Percentiles rank a stretch among this genome's conserved stretches.
phyloP scores from a whole-genome alignment of 2,888 invertebrate species.

The Amiota mariae region DNA sequence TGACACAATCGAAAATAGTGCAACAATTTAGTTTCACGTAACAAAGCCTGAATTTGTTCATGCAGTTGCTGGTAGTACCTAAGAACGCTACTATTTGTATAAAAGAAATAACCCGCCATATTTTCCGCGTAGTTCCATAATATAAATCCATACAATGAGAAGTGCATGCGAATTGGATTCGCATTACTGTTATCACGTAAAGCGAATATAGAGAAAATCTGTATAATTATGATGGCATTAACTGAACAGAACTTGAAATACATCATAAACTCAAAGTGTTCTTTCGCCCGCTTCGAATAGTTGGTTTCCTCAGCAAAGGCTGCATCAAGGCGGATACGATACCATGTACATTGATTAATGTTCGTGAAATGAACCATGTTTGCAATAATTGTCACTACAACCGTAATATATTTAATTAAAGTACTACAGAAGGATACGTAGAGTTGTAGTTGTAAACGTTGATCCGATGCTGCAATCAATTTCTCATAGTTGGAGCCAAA shows the following conservation, averaged over 20 bases:
- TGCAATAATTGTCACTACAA: slow-evolving; percentile 60
- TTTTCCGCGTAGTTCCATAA: slow-evolving; percentile 68
- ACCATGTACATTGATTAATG: slow-evolving; percentile 52
- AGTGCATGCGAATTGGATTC: slow-evolving; percentile 49
- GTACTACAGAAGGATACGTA: slow-evolving; percentile 61
- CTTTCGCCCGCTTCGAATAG: slow-evolving; percentile 42
- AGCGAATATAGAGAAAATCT: slow-evolving; percentile 55
- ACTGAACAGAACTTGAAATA: slow-evolving; percentile 60
- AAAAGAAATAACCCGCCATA: slow-evolving; percentile 66
- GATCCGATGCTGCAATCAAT: slow-evolving; percentile 50
- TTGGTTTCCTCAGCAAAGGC: slow-evolving; percentile 44
- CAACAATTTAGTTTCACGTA: slow-evolving; percentile 37
- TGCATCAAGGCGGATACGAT: slow-evolving; percentile 53
- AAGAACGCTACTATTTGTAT: slow-evolving; percentile 55
- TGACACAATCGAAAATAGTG: not conserved
- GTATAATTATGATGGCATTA: slow-evolving; percentile 62
- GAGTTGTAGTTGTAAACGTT: slow-evolving; percentile 54
- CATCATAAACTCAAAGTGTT: slow-evolving; percentile 56
- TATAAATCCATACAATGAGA: slow-evolving; percentile 60
- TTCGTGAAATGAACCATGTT: slow-evolving; percentile 50
- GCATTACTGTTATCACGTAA: slow-evolving; percentile 35
- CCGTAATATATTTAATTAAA: slow-evolving; percentile 60
- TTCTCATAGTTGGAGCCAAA: slow-evolving; percentile 53
- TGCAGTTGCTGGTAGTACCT: slow-evolving; percentile 58
- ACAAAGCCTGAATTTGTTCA: slow-evolving; percentile 44